Evolutionary conservation across 1,140 invertebrate species (phyloP), one percentile per base, ranked within the genome.

Genomic region (Araneus ventricosus): DNA sequence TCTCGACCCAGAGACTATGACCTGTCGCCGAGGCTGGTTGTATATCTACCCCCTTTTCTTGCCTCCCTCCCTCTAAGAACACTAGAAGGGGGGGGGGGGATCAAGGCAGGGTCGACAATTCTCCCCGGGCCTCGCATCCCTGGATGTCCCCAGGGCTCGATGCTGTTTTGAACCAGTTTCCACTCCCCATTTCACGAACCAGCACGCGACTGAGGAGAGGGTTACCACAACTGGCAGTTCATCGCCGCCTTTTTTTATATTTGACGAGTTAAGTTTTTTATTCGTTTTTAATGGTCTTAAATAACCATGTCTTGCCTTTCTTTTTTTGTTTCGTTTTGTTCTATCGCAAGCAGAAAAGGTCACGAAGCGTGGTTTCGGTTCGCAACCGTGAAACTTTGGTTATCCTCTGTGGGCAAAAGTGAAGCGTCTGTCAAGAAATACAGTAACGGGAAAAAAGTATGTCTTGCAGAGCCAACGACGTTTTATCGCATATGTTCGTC

Each of bases 161-260:
- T 24, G 88, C 75, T 90, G 88, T 30, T 75, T 75, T 90, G 75
- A 90, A 90, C 88, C 70, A 90, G 88, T 90, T 89, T 90, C 30
- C 20, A 75, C 14, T 75, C 30, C 27, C 10, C 27, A 5, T 10
- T 24, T 63, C 59, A 63, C 59, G 41, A n/a, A 27, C 4, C 22
- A 88, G 61, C 86, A 88, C 86, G 86, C 86, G 86, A 88, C 86
- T 61, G 30, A 37, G 27, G 5, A 75, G 30, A 37, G 34, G 61
- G 86, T 34, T 67, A 37, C 86, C 34, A 63, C 61, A n/a, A 39
- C 45, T 88, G 86, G 86, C 86, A 61, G 37, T 22, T 14, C 41
- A 84, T n/a, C n/a, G 20, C 27, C 0, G 1, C 14, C 14, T 27
- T 75, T 84, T n/a, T 41, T 52, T 8, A 22, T 84, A 41, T 10